Base-by-base conservation (phyloP, 2,888 invertebrate species). In the Nasonia oneida region DNA sequence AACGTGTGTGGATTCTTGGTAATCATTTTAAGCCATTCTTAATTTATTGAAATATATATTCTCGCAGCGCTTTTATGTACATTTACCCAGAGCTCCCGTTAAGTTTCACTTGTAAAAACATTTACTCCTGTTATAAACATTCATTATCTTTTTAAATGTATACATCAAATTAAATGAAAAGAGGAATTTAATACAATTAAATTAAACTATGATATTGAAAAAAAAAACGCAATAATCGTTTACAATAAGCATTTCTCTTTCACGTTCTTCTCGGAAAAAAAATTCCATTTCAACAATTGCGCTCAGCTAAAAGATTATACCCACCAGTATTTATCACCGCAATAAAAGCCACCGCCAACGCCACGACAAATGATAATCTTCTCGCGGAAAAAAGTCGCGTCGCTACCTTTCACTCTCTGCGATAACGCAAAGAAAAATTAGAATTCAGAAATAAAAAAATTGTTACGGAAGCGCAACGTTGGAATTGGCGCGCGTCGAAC, bases 331-430 rank as follows among this genome's bases (percentile, higher is more conserved):
- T 71, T 71, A 71, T 71, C 8, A 71, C 39, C 67, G 67, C 67
- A 67, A 29, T 67, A 33, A 71, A 71, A 42, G 0, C 3, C 33
- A n/a, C 39, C n/a, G n/a, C 8, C 71, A 2, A 8, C 67, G 37
- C 33, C 61, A 23, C 61, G 23, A n/a, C n/a, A n/a, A 53, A 57
- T 6, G 10, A 70, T 33, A 70, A 70, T 70, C 70, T 70, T 70
- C 4, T 14, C 70, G 39, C 71, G 39, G 18, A 71, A 71, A 71
- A 71, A 42, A 15, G 39, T 39, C 18, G 71, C n/a, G 39, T n/a
- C n/a, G 39, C 71, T 57, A 37, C 39, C 71, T 71, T 71, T 71
- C 71, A 71, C 71, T 71, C 39, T 39, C n/a, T 14, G 67, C 67
- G 67, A 67, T 57, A 57, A 57, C 57, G 57, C 57, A 3, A n/a